These are phyloP conservation scores for Ditylenchus dipsaci DNA, from an alignment of 1,140 invertebrate genomes.

Conservation along the genomic window DNA sequence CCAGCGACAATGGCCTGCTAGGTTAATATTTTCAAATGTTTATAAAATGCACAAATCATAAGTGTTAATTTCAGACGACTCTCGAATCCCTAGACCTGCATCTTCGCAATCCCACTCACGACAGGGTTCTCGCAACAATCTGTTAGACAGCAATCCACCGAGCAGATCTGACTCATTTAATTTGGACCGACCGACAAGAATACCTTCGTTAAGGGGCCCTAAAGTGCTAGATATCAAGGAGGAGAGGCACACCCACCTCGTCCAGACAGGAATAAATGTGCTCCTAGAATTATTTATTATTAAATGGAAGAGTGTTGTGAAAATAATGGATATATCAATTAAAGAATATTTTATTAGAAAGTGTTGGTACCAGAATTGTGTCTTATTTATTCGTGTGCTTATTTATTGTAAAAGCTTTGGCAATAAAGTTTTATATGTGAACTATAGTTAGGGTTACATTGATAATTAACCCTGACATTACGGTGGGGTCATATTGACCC, in stretches of 20 bases:
- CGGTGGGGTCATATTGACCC: too few species aligned
- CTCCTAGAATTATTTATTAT: too few species aligned
- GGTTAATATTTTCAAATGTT: slow-evolving; percentile 14
- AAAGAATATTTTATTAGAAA: too few species aligned
- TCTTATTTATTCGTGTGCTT: too few species aligned
- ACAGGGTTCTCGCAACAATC: slow-evolving; percentile 7
- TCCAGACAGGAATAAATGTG: not conserved
- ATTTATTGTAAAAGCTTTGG: too few species aligned
- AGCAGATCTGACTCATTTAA: not conserved
- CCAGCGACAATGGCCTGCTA: slow-evolving; percentile 16
- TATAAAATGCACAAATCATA: not conserved
- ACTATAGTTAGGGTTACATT: too few species aligned
- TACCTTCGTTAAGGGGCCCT: slow-evolving; percentile 2
- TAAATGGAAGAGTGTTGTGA: too few species aligned
- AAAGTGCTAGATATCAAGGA: not conserved
- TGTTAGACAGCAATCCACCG: slow-evolving; percentile 10
- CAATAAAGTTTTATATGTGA: too few species aligned
- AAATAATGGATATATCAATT: too few species aligned
- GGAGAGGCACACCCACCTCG: not conserved
- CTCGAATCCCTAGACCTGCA: slow-evolving; percentile 28
- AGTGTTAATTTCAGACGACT: slow-evolving; percentile 4
- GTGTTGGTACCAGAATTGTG: too few species aligned
- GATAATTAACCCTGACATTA: too few species aligned
- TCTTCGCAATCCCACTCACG: not conserved
- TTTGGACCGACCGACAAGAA: slow-evolving; percentile 3